Evolutionary conservation across 2,888 invertebrate species (phyloP), one percentile per base, ranked within the genome.

Genomic region (Drosophila falleni): DNA sequence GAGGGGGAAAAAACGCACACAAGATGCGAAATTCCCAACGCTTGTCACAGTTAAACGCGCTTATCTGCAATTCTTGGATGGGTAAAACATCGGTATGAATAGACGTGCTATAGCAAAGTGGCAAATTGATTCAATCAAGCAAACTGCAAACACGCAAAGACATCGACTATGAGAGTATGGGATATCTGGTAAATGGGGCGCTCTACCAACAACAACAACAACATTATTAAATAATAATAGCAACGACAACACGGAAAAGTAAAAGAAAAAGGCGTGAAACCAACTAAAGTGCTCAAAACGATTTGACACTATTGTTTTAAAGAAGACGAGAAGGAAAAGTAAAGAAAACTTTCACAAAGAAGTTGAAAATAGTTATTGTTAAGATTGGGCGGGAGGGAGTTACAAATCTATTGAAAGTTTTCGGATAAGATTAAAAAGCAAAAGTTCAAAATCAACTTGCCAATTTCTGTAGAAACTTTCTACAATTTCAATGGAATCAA

Each of bases 271-370:
- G 83, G 76, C 65, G 71, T 65, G 60, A 69, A 74, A 65, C 47
- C 67, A 62, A 78, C 54, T 80, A 59, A 67, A 74, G 65, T 78
- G 67, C 53, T 55, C 46, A 71, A 58, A 64, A 35, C 47, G 41
- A 51, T 54, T 86, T 82, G 83, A 70, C 86, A 82, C 70, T 62
- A 70, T 59, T 47, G 54, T 54, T 59, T 71, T 63, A 54, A 19
- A 26, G 23, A 33, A 35, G 35, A 37, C 1, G 13, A 35, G 11
- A 33, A 11, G 11, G 11, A 35, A 35, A 35, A 13, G 37, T n/a
- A 37, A 37, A n/a, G n/a, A 39, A 59, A 70, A 80, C 89, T 84
- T 89, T 87, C 89, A 84, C 80, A 78, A 80, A 37, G 63, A 61
- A 53, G 53, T 51, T 39, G 41, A 53, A 63, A 66, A 74, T 62